phyloP scores from a whole-genome alignment of 2,113 vertebrate genomes.

The Solea solea region DNA sequence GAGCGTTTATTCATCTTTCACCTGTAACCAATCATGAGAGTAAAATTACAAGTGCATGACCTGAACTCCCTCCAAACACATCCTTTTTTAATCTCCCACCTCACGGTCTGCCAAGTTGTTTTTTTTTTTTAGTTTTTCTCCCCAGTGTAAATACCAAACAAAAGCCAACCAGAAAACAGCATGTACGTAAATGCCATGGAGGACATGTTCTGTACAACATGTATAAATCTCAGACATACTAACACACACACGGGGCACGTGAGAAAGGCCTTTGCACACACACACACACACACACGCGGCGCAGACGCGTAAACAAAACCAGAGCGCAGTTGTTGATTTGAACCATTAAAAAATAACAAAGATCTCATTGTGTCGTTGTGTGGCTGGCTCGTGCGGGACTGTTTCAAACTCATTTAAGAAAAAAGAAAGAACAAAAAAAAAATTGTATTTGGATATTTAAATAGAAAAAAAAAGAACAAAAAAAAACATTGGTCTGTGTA shows the following conservation, averaged over 20 bases:
- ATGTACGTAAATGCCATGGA: slow-evolving; percentile 79
- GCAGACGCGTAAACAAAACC: slow-evolving; percentile 60
- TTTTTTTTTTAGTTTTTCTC: not conserved
- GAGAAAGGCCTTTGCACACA: slow-evolving; percentile 54
- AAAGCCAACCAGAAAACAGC: slow-evolving; percentile 66
- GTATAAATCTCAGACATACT: slow-evolving; percentile 72
- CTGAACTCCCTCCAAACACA: slow-evolving; percentile 6
- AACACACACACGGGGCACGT: slow-evolving; percentile 33
- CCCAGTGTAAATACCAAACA: slow-evolving; percentile 87
- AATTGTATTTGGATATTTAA: slow-evolving; percentile 73
- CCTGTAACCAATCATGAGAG: slow-evolving; percentile 56
- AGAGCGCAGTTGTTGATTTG: slow-evolving; percentile 54
- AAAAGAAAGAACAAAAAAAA: slow-evolving; percentile 45
- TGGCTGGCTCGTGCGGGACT: slow-evolving; percentile 73
- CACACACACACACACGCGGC: slow-evolving; percentile 29
- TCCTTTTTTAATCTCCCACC: slow-evolving; percentile 49
- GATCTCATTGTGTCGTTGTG: slow-evolving; percentile 57
- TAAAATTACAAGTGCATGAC: slow-evolving; percentile 72
- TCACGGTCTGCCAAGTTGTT: slow-evolving; percentile 66
- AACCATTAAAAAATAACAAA: slow-evolving; percentile 50
- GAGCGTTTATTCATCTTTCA: slow-evolving; percentile 57
- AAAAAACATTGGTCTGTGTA: slow-evolving; percentile 80
- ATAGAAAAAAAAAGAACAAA: slow-evolving; percentile 39
- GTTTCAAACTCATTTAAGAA: slow-evolving; percentile 68
- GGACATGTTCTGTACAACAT: slow-evolving; percentile 76